Base-by-base conservation (phyloP, 2,113 vertebrate genomes). In the Glareola pratincola region DNA sequence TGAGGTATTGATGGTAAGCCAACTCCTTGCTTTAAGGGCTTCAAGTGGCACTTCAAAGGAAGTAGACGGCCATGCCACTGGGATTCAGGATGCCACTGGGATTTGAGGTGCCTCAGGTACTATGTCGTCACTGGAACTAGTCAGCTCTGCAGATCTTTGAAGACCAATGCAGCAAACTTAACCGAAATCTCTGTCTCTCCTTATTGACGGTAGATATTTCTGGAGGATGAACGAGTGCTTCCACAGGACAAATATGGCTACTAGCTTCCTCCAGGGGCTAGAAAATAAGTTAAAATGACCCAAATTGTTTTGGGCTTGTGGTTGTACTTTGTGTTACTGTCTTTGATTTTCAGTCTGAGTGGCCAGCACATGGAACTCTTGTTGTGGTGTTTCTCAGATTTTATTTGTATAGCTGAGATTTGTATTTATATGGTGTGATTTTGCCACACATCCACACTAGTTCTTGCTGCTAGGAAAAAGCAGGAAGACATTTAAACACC, bases 91-190 rank as follows among this genome's bases (percentile, higher is more conserved):
- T 15, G 18, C 12, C 16, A 8, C 34, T 63, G 24, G 11, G 36
- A 63, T 39, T 63, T 5, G 3, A 15, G 9, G 27, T 50, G 11
- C 62, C 14, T 32, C 48, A 34, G n/a, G 39, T 36, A 21, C 26
- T 1, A 0, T 1, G 0, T 23, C 0, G 0, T 27, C 63, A 24
- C 43, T 45, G 29, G 30, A 39, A 45, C 26, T 10, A 9, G 30
- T 29, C 60, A 54, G 24, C 43, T 57, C 56, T 53, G 34, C 15
- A 41, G 57, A 14, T 29, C 54, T 85, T 68, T 37, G 79, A 27
- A 79, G 47, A 78, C 37, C 37, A 13, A 15, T 19, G 34, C 73
- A 29, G 12, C 1, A 2, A 51, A 27, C 8, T 51, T 32, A 62
- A n/a, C 32, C 12, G 24, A 41, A 66, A 48, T 8, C 8, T 23